phyloP scores from a whole-genome alignment of 2,113 vertebrate species.

The Kryptolebias marmoratus region DNA sequence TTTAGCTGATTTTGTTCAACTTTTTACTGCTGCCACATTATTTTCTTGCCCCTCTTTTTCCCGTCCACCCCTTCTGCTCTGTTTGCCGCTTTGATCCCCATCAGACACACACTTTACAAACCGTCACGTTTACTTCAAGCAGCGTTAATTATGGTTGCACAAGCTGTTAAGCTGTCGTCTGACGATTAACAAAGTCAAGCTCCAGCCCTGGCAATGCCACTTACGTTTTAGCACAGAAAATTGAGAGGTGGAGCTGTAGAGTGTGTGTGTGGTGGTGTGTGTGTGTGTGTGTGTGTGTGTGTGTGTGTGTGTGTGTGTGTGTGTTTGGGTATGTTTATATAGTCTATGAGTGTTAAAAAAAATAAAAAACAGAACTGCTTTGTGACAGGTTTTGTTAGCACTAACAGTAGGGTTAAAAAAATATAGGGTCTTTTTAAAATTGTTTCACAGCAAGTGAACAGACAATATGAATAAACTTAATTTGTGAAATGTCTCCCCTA shows the following conservation, averaged over 20 bases:
- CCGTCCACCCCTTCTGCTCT: conserved; percentile 1
- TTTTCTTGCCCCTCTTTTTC: conserved; percentile 20
- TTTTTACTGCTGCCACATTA: conserved; percentile 56
- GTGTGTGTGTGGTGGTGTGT: neutral
- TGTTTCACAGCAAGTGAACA: conserved; percentile 62
- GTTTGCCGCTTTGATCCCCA: conserved; percentile 12
- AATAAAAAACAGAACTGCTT: conserved; percentile 42
- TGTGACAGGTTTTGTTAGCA: conserved; percentile 75
- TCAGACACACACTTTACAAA: conserved; percentile 25
- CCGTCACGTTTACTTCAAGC: conserved; percentile 76
- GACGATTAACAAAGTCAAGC: conserved; percentile 80
- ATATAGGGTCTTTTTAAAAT: conserved; percentile 52
- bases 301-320: conserved; percentile 7
- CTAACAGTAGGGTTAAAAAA: conserved; percentile 63
- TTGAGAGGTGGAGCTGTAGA: conserved; percentile 53
- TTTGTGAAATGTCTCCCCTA: conserved; percentile 77
- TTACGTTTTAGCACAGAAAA: conserved; percentile 66
- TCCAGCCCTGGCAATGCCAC: conserved; percentile 61
- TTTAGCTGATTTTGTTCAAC: conserved; percentile 76
- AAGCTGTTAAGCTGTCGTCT: conserved; percentile 82
- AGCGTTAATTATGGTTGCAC: conserved; percentile 77
- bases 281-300: neutral
- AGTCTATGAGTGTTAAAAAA: neutral
- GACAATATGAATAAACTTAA: conserved; percentile 74
- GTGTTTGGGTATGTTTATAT: neutral